These are phyloP conservation scores for Nicator chloris DNA, from an alignment of 2,113 vertebrate genomes.

Conservation along the genomic window DNA sequence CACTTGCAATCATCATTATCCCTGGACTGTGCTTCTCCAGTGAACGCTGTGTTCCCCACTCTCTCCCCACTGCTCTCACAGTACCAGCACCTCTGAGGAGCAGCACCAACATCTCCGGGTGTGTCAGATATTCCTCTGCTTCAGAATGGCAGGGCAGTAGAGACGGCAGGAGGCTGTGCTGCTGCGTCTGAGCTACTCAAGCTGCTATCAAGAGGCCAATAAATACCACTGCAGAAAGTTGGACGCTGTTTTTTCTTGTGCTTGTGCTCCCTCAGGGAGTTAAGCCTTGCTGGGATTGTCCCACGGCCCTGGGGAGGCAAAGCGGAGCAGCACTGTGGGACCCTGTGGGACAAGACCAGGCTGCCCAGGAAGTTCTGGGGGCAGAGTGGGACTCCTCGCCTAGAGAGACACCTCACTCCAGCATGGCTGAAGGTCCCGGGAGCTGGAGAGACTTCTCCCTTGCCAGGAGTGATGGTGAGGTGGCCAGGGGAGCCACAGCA, in stretches of 20 bases:
- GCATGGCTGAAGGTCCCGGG: conserved; percentile 37
- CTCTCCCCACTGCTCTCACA: not conserved
- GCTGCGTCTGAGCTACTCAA: not conserved
- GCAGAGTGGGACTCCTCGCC: not conserved
- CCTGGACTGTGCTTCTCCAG: not conserved
- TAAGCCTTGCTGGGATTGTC: not conserved
- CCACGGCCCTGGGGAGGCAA: fast-evolving
- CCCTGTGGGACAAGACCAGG: fast-evolving
- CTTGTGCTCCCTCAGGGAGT: not conserved
- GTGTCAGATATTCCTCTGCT: not conserved
- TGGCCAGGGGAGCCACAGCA: not conserved
- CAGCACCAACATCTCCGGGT: not conserved
- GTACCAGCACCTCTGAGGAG: not conserved
- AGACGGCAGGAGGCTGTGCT: not conserved
- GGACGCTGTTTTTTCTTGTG: not conserved
- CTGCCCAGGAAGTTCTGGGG: not conserved
- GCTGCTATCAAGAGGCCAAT: not conserved
- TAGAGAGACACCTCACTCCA: not conserved
- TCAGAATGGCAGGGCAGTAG: not conserved
- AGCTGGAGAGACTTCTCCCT: not conserved
- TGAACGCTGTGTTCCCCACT: fast-evolving
- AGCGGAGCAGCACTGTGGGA: not conserved
- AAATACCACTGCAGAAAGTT: not conserved
- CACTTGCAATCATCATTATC: not conserved
- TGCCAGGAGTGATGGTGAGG: fast-evolving